Base-by-base conservation (phyloP, 2,797 vertebrate species). In the Lemur catta region DNA sequence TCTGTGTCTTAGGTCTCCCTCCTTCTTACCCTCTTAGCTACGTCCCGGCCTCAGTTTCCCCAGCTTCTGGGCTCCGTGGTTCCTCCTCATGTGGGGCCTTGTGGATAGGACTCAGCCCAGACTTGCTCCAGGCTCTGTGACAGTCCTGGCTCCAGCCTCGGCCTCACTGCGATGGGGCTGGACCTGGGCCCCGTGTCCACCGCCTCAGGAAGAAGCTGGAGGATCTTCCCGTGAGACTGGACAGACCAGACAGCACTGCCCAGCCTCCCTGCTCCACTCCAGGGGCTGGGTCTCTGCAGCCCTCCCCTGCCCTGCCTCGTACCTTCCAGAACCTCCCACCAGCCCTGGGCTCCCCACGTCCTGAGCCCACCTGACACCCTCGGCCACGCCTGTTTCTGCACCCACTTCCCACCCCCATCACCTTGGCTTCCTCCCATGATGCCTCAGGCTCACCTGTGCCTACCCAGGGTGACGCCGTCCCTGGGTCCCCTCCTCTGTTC, bases 111-210 rank as follows among this genome's bases (percentile, higher is more conserved):
- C 30, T 2, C 22, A 26, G 22, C n/a, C 59, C 30, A n/a, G 76
- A 8, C 26, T n/a, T 2, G n/a, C 46, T 35, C 46, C 46, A 75
- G 48, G 30, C 57, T 63, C 24, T 1, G 13, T 33, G 69, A 67
- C 35, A 75, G 6, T 95, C 71, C n/a, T 33, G 13, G 96, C 85
- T 30, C 11, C 30, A 48, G 94, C 95, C 65, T 86, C 93, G 96
- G 96, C 97, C 95, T 98, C 96, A 84, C 12, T 78, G 48, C 11
- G 14, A 35, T 2, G n/a, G 57, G 57, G 41, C 57, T 5, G n/a
- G 22, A 3, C 11, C 59, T 87, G 2, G 46, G 48, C 15, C 41
- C 4, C 1, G 0, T 30, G 84, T 18, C 67, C n/a, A 0, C 48
- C 0, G 3, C 13, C 12, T 24, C 46, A 4, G 57, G 17, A 46